Evolutionary conservation across 2,113 vertebrate genomes (phyloP).

Genomic region (Phalacrocorax pelagicus): DNA sequence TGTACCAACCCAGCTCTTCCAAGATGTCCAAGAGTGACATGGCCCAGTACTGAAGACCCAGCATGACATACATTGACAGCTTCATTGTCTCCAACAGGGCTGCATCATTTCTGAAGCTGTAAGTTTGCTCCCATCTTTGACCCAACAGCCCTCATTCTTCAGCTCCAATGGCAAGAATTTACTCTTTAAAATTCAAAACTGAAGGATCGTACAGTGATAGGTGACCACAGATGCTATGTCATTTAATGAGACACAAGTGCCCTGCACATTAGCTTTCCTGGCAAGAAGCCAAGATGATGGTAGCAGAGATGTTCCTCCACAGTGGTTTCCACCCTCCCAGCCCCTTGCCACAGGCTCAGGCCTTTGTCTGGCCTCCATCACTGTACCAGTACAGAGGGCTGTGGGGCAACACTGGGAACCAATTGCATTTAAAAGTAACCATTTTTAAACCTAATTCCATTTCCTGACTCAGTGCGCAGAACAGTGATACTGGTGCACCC

Average conservation of each 20-base stretch:
- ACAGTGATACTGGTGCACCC: not conserved
- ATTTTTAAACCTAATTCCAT: not conserved
- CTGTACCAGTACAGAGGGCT: not conserved
- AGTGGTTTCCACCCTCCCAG: not conserved
- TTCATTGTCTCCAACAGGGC: not conserved
- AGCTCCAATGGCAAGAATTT: not conserved
- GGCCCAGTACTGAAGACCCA: not conserved
- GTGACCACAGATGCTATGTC: not conserved
- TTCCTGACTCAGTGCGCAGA: not conserved
- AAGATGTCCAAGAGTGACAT: not conserved
- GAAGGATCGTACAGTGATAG: not conserved
- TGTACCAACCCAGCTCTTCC: not conserved
- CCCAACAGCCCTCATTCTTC: not conserved
- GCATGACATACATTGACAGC: not conserved
- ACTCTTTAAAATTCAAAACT: not conserved
- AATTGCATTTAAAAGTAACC: not conserved
- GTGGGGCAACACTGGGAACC: fast-evolving
- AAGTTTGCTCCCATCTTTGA: not conserved
- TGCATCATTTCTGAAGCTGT: not conserved
- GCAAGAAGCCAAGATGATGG: not conserved
- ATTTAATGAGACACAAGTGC: not conserved
- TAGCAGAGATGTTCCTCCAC: not conserved
- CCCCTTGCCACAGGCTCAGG: not conserved
- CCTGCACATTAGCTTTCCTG: not conserved
- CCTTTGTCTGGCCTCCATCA: not conserved